Evolutionary conservation across 2,797 vertebrate species (phyloP).

Genomic region (Micrastur ruficollis): DNA sequence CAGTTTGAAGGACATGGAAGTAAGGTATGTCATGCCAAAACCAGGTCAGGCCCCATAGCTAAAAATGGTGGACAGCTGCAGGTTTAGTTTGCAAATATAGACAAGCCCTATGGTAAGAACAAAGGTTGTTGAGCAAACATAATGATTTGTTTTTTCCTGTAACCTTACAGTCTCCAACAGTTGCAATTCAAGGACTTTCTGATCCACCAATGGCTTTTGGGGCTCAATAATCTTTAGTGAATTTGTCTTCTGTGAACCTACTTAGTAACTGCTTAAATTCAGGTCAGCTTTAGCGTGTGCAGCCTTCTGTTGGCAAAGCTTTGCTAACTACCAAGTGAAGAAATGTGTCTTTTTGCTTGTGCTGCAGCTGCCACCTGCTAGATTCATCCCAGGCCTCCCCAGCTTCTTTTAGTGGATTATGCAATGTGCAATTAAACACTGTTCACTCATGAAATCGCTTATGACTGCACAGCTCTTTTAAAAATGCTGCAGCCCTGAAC

Average conservation of each 20-base stretch:
- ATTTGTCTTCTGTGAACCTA: not conserved
- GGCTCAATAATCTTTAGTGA: not conserved
- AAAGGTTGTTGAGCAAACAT: not conserved
- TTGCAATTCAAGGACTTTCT: not conserved
- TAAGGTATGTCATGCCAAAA: not conserved
- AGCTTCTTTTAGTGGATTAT: not conserved
- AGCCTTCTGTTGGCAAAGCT: not conserved
- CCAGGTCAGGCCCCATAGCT: not conserved
- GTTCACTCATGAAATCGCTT: not conserved
- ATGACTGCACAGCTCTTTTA: not conserved
- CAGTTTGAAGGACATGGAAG: not conserved
- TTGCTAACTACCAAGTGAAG: not conserved
- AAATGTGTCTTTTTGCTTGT: not conserved
- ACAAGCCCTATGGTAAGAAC: not conserved
- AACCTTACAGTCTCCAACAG: not conserved
- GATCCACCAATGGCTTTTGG: not conserved
- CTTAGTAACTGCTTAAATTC: not conserved
- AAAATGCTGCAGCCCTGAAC: not conserved
- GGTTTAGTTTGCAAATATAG: not conserved
- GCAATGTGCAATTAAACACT: not conserved
- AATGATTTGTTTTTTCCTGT: not conserved
- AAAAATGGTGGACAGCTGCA: not conserved
- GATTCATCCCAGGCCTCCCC: not conserved
- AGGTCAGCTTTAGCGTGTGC: not conserved
- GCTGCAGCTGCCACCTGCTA: not conserved